Evolutionary conservation across 1,140 invertebrate genomes (phyloP).

Genomic region (Anoplolepis gracilipes): DNA sequence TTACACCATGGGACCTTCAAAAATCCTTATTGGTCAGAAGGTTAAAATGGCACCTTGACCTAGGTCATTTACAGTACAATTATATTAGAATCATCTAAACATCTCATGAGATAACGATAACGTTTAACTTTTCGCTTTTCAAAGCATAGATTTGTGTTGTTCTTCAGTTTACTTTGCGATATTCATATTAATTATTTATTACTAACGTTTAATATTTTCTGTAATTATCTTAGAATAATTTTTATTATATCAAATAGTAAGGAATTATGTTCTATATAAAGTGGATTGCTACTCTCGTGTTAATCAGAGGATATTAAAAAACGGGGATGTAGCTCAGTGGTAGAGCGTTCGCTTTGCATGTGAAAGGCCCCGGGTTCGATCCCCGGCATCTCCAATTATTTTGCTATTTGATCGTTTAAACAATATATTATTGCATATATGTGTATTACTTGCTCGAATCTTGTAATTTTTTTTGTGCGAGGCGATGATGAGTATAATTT

Average conservation of each 20-base stretch:
- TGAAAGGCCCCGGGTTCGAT: slow-evolving; percentile 91
- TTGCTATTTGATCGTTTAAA: slow-evolving; percentile 30
- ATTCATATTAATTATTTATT: not conserved
- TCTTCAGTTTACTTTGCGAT: not conserved
- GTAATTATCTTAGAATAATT: not conserved
- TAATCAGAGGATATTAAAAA: slow-evolving; percentile 4
- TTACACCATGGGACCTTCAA: slow-evolving; percentile 93
- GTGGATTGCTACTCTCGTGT: not conserved
- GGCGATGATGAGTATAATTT: not conserved
- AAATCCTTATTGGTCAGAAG: not conserved
- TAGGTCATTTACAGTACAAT: not conserved
- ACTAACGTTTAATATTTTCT: not conserved
- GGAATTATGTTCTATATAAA: not conserved
- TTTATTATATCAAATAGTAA: not conserved
- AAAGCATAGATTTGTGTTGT: not conserved
- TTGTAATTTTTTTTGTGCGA: not conserved
- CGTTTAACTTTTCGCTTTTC: not conserved
- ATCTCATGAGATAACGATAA: not conserved
- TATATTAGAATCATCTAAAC: not conserved
- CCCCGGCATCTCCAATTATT: slow-evolving; percentile 89
- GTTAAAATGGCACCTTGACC: not conserved
- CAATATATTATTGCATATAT: not conserved
- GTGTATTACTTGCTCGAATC: not conserved
- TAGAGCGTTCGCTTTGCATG: slow-evolving; percentile 91
- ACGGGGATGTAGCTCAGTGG: slow-evolving; percentile 85